A percentile compares a stretch with the other conserved stretches of the same genome.
phyloP scores from a whole-genome alignment of 2,888 invertebrate genomes.

The Drosophila limbata region DNA sequence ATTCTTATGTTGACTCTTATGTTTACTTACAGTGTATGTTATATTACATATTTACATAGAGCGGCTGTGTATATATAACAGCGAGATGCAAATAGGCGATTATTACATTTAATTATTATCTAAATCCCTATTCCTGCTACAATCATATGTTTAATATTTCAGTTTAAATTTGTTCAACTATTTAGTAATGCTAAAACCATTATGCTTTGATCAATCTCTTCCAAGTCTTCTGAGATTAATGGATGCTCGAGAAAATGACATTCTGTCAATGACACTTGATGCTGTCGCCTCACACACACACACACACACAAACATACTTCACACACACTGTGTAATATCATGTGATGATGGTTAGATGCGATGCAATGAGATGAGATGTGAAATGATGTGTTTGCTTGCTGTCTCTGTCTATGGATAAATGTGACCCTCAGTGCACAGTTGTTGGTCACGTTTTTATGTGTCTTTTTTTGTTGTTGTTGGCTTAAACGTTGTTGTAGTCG shows the following conservation, averaged over 20 bases:
- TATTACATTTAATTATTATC: no score
- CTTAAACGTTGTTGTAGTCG: conserved; percentile 14
- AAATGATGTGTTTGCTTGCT: conserved; percentile 28
- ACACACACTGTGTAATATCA: conserved; percentile 17
- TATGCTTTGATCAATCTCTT: conserved; percentile 51
- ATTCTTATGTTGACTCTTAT: no score
- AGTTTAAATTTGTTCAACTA: conserved; percentile 11
- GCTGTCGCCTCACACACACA: conserved; percentile 27
- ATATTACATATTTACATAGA: no score
- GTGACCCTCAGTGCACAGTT: conserved; percentile 37
- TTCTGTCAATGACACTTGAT: conserved; percentile 71
- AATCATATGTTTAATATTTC: neutral
- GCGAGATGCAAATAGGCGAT: no score
- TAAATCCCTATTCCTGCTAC: no score
- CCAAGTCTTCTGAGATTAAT: conserved; percentile 64
- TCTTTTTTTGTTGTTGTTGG: conserved; percentile 31
- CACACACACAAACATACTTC: conserved; percentile 1
- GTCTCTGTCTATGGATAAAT: conserved; percentile 2
- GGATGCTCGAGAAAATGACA: conserved; percentile 76
- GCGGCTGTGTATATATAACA: no score
- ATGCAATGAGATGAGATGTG: conserved; percentile 44
- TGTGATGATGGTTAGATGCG: conserved; percentile 39
- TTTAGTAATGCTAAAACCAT: conserved; percentile 7
- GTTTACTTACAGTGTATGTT: no score
- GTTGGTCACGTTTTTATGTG: conserved; percentile 69